Conservation (phyloP, 2,797 vertebrate genomes). For the Karalla daura region DNA sequence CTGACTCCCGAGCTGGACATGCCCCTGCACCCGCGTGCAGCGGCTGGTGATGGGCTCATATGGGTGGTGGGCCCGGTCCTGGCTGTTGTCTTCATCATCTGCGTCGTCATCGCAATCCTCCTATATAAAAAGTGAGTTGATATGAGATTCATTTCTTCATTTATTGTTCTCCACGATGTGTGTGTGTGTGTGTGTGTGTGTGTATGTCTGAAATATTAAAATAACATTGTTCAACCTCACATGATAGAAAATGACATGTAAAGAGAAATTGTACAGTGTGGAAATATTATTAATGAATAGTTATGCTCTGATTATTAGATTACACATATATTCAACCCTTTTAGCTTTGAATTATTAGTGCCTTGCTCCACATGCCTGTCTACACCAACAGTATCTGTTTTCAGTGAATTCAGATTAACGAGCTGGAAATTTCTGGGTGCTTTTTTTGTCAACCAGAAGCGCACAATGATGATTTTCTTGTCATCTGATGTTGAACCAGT, state of each 20-base stretch:
- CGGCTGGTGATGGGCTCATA: slow-evolving; percentile 92
- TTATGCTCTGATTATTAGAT: too few relatives aligned
- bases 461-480: slow-evolving; percentile 16
- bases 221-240: slow-evolving; percentile 52
- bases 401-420: slow-evolving; percentile 9
- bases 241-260: slow-evolving; percentile 27
- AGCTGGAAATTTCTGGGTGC: not conserved
- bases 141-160: not conserved
- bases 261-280: too few relatives aligned
- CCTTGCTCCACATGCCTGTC: not conserved
- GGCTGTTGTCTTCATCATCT: slow-evolving; percentile 96
- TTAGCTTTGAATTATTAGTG: not conserved
- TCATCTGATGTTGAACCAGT: slow-evolving; percentile 65
- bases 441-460: not conserved
- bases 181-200: too few relatives aligned
- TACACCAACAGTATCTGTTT: not conserved
- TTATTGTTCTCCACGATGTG: too few relatives aligned
- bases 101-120: slow-evolving; percentile 95
- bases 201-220: slow-evolving; percentile 3
- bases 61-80: slow-evolving; percentile 96
- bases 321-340: not conserved
- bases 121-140: slow-evolving; percentile 96
- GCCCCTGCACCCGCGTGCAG: slow-evolving; percentile 87
- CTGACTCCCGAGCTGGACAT: slow-evolving; percentile 87
- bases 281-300: too few relatives aligned